Evolutionary conservation across 1,140 invertebrate genomes (phyloP), one percentile per base, ranked within the genome.

Genomic region (Nasonia vitripennis): DNA sequence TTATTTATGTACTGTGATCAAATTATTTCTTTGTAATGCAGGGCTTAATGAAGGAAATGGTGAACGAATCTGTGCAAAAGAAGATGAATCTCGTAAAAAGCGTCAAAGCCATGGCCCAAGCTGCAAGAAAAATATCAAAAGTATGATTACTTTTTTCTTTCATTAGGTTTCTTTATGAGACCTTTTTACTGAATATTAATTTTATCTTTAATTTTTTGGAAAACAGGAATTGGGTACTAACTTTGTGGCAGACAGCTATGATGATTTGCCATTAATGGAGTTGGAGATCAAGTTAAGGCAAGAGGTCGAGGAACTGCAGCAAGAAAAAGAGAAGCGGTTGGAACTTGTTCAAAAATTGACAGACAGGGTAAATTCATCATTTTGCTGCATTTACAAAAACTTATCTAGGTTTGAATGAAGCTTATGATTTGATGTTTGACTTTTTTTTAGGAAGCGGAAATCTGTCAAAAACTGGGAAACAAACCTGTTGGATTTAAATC

Each of bases 11-110:
- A 55, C 78, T 27, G 70, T 14, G 83, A 55, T 27, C 23, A 23
- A 79, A 74, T 80, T 86, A 68, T 55, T 62, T 2, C 17, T 7
- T 62, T 62, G 6, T 6, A 23, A 37, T 87, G n/a, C 20, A 90
- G 77, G 88, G 88, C 10, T 75, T 93, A 14, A 87, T 92, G 62
- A 86, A 86, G 14, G 91, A 92, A 12, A 93, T 92, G 92, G 82
- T 92, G 27, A 51, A 81, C 0, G 92, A 93, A 67, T 87, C 89
- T 0, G 84, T 89, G 62, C 81, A 83, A 3, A 92, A 89, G 27
- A 90, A 89, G 73, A 81, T 88, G 9, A 45, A 45, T 17, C 82
- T 92, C 23, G n/a, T 88, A n/a, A 67, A 87, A 12, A 89, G 86
- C 62, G 88, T 92, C 6, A 89, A 89, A 77, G 2, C 86, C 10